Base-by-base conservation (phyloP, 2,888 invertebrate genomes). In the Tortricodes alternella region DNA sequence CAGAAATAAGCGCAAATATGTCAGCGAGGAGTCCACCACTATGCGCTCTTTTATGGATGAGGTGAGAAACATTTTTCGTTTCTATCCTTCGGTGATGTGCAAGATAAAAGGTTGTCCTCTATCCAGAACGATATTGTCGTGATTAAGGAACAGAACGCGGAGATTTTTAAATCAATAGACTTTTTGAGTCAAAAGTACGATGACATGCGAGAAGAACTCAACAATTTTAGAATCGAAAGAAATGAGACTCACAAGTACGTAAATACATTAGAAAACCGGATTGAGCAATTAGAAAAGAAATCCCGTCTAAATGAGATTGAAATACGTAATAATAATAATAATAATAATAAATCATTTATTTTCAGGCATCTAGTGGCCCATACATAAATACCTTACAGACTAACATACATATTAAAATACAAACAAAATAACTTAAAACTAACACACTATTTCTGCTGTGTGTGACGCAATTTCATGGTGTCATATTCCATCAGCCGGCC, bases 41-140 rank as follows among this genome's bases (percentile, higher is more conserved):
- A 34, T 46, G 46, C 32, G 46, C 34, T n/a, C 46, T 3, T 46
- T 46, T 21, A 46, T 46, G 46, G 19, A 46, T 7, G 46, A 46
- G 34, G 19, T 46, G 19, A 46, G 34, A 34, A 46, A 34, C 3
- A 46, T 46, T 32, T 46, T 46, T 16, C 32, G 46, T 46, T 46
- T 16, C 32, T 1, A 8, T 13, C n/a, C 1, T 46, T 46, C 21
- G 19, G 34, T 3, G 11, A 24, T 9, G 15, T 18, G 3, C 46
- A 46, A 19, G 46, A 34, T 19, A 19, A n/a, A 13, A 46, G 34
- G 34, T 24, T 46, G 7, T 13, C 21, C n/a, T 32, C 46, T 15
- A 46, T 46, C 13, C 35, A 46, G 24, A 46, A 46, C 7, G 11
- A 21, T n/a, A 23, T 39, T 11, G 39, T 23, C 2, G 39, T 13